A percentile compares a stretch with the other conserved stretches of the same genome.
These are phyloP conservation scores for Caracal caracal DNA, from an alignment of 2,113 vertebrate species.

Conservation along the genomic window DNA sequence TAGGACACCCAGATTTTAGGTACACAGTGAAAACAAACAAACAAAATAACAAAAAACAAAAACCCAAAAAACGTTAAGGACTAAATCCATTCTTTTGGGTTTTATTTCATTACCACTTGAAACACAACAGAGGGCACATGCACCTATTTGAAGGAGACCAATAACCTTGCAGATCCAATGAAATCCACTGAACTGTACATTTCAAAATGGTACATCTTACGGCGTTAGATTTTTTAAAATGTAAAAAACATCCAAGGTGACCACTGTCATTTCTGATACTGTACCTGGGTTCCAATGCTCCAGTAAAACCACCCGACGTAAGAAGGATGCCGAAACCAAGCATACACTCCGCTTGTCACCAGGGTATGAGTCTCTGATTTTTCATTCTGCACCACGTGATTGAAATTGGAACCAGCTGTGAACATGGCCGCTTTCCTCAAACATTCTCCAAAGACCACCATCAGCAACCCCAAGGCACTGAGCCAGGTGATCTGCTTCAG, in stretches of 20 bases:
- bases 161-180: neutral
- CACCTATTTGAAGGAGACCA: neutral
- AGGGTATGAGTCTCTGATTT: conserved; percentile 95
- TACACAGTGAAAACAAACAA: too few species aligned
- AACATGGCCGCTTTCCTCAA: conserved; percentile 97
- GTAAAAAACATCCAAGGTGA: neutral
- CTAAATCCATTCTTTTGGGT: neutral
- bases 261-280: rapidly evolving
- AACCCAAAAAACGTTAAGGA: neutral
- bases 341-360: conserved; percentile 95
- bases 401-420: conserved; percentile 98
- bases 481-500: conserved; percentile 96
- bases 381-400: conserved; percentile 99
- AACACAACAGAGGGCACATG: neutral
- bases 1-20: neutral
- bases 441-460: conserved; percentile 96
- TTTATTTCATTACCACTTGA: rapidly evolving
- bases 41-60: too few species aligned
- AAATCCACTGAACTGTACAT: neutral
- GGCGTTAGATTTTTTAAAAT: neutral
- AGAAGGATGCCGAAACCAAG: conserved; percentile 96
- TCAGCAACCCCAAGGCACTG: conserved; percentile 92
- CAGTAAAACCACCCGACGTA: conserved; percentile 99
- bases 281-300: conserved; percentile 98
- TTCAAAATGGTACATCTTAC: neutral